phyloP scores from a whole-genome alignment of 1,140 invertebrate species.

The Thaumatotibia leucotreta region DNA sequence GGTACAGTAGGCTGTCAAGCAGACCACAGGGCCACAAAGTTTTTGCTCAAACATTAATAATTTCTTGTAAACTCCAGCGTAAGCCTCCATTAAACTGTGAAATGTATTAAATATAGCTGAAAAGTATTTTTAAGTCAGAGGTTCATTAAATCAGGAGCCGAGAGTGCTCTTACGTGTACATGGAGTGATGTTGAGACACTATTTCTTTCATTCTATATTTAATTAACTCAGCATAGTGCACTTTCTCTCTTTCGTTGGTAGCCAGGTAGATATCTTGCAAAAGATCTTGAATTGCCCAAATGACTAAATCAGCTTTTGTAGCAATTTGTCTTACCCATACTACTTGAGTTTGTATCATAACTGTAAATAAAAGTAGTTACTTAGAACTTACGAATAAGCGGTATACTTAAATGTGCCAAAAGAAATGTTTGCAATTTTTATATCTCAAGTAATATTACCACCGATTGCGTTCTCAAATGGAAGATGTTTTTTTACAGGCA shows the following conservation, averaged over 20 bases:
- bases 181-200: constrained; percentile 41
- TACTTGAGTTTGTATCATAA: constrained; percentile 54
- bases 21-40: constrained; percentile 41
- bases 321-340: constrained; percentile 52
- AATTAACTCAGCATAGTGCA: constrained; percentile 29
- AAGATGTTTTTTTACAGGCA: too few species aligned
- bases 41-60: constrained; percentile 50
- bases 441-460: too few species aligned
- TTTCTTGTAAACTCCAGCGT: constrained; percentile 45
- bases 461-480: too few species aligned
- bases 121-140: background rate
- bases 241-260: constrained; percentile 22
- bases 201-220: constrained; percentile 42
- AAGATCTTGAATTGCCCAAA: constrained; percentile 46
- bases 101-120: constrained; percentile 9
- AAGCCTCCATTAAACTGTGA: constrained; percentile 41
- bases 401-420: too few species aligned
- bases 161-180: constrained; percentile 35
- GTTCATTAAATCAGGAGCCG: background rate
- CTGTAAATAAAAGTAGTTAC: constrained; percentile 29
- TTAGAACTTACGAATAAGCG: too few species aligned
- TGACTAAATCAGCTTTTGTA: constrained; percentile 50
- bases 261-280: constrained; percentile 39
- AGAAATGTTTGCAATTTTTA: too few species aligned
- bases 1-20: constrained; percentile 49